Base-by-base conservation (phyloP, 2,888 invertebrate genomes). In the Oscheius onirici region DNA sequence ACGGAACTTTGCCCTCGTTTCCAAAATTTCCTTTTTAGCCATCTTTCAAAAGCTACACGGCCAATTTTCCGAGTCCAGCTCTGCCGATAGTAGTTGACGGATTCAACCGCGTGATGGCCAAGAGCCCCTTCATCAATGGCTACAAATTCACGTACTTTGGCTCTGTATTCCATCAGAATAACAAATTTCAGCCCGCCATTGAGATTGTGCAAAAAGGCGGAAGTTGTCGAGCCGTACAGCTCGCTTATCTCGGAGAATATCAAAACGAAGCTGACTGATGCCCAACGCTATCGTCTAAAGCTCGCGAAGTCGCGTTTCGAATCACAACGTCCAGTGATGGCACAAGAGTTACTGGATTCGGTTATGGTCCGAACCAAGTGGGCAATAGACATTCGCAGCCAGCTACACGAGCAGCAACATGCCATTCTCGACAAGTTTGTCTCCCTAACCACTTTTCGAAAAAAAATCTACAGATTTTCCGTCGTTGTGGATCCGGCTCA, bases 401-500 rank as follows among this genome's bases (percentile, higher is more conserved):
- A 34, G 0, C 34, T 34, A 34, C 0, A 8, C 0, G 34, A 58
- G 17, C 11, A 40, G 17, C n/a, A n/a, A 0, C 20, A 40, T 40
- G 11, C 46, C 43, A 13, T 58, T n/a, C 11, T 69, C 5, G 58
- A 52, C 5, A 69, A 69, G 43, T 69, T 10, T 26, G 6, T 43
- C 43, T 68, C 41, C 46, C 10, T 63, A 17, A 11, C 0, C 46
- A 17, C 2, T 41, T 55, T n/a, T 40, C 2, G 6, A 46, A 46
- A 46, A 17, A 40, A 2, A 34, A 6, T 22, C 28, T 75, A 52
- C 40, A 79, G 76, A 41, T 80, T 77, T 41, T 40, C 72, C 6
- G 26, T 83, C 67, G 78, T 72, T 57, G 79, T 83, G n/a, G 80
- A 79, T 58, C 74, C 77, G 17, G 82, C 72, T 28, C 61, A 77